Conservation (phyloP, 2,113 vertebrate species). For the Grus americana region DNA sequence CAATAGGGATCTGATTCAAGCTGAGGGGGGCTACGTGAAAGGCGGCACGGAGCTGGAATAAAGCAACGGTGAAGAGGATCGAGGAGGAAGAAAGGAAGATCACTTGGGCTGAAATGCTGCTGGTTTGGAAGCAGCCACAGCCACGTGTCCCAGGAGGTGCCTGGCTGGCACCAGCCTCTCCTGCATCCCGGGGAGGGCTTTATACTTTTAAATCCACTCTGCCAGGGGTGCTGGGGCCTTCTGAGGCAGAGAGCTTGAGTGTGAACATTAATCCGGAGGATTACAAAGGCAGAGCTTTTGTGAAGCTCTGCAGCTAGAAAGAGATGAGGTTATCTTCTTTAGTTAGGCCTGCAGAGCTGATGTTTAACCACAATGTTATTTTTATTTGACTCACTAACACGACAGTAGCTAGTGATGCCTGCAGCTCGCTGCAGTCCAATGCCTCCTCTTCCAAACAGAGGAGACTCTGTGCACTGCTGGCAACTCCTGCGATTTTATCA, state of each 20-base stretch:
- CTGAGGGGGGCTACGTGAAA: slow-evolving; percentile 37
- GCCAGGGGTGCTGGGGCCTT: neutral
- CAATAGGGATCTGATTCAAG: neutral
- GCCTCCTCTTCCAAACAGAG: neutral
- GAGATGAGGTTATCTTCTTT: neutral
- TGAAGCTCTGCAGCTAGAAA: neutral
- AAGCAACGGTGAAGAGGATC: neutral
- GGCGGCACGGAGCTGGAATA: neutral
- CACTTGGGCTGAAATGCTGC: neutral
- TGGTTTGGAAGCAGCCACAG: neutral
- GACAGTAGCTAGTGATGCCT: slow-evolving; percentile 13
- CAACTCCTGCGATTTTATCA: slow-evolving; percentile 27
- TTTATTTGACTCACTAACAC: slow-evolving; percentile 16
- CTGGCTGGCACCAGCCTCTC: neutral
- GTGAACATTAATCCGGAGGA: neutral
- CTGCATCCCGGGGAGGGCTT: neutral
- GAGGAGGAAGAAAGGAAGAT: neutral
- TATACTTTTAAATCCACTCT: neutral
- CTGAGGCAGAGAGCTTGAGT: neutral
- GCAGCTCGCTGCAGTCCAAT: neutral
- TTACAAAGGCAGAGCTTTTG: neutral
- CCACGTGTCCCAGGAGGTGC: neutral
- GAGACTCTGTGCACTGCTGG: neutral
- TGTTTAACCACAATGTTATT: slow-evolving; percentile 10
- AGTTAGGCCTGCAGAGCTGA: neutral